Base-by-base conservation (phyloP, 2,888 invertebrate genomes). In the Philaethria dido region DNA sequence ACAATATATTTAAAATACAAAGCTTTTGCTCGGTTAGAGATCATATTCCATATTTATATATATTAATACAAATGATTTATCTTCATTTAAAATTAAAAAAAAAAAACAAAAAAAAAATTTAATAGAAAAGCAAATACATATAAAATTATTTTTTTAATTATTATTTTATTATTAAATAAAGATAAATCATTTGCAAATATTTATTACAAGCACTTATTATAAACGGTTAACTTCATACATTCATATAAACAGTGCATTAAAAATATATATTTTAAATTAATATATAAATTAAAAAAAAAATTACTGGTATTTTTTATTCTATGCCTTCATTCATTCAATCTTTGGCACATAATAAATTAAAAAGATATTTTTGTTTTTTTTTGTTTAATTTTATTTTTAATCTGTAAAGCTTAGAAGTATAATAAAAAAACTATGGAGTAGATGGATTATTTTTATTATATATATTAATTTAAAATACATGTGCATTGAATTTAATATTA, bases 151-250 rank as follows among this genome's bases (percentile, higher is more conserved):
- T 39, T 18, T 11, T 39, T 55, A 36, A 64, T 59, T 54, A 47
- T 29, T 16, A 25, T 29, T 4, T 52, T 5, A 52, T 39, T 3
- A 29, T 33, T 52, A 52, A 50, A 50, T 50, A 16, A 33, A 52
- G 25, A 52, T 3, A 52, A 52, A 52, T 52, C 2, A 16, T 52
- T 52, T 33, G 16, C 16, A 16, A 33, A 11, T 33, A 5, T 29
- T 50, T 29, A 33, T 33, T 33, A 29, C 25, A 70, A 66, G 69
- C 71, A n/a, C 66, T 69, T 71, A 69, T 39, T 14, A 42, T 54
- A 64, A 57, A 47, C 54, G 60, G 64, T 71, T 69, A 71, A 69
- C 66, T 60, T 69, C 64, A 33, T 71, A 65, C 47, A 45, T 45
- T 22, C 36, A 22, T 48, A 57, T 47, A 22, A 57, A 55, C n/a